Evolutionary conservation across 2,888 invertebrate species (phyloP), one percentile per base, ranked within the genome.

Genomic region (Drosophila imparisetae): DNA sequence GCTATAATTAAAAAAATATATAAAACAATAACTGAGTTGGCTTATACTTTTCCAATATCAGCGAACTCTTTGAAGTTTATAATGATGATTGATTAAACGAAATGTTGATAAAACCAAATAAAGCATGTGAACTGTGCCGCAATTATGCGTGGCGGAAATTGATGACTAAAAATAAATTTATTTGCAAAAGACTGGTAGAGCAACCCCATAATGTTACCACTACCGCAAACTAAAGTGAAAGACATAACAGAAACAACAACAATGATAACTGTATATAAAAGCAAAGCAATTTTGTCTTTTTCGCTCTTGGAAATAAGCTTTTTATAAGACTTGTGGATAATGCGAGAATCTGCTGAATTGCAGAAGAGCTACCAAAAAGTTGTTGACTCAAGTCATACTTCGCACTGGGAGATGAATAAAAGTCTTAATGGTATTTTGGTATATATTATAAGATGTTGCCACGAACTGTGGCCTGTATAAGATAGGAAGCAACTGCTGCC

Each of bases 91-190:
- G 6, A 59, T 42, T 27, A 38, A 24, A 36, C 24, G 21, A 40
- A 52, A 30, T 21, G 24, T 52, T 65, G 54, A 36, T 59, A 38
- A 63, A 40, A 32, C 52, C 52, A 32, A 42, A 69, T 57, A 34
- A 50, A 53, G 48, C 72, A 66, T 59, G 55, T 62, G 32, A 76
- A 74, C 71, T 71, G 75, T 57, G 66, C 40, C 50, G 52, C 30
- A 61, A 45, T n/a, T 27, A 15, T 8, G 18, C 55, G 65, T 75
- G 58, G 64, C 78, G 82, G 69, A 75, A 84, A 84, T 81, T 81
- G 62, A 24, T 60, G 54, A 75, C 80, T 78, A 78, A 72, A 77
- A 70, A 75, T 75, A 78, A 80, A 82, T 82, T 78, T 73, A 72
- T 86, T 84, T 78, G 72, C 54, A 11, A 38, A 11, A 38, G 45